Evolutionary conservation across 64 coral and sea anemone genomes (phyloP), one percentile per base, ranked within the genome.

Genomic region (Pocillopora damicornis): DNA sequence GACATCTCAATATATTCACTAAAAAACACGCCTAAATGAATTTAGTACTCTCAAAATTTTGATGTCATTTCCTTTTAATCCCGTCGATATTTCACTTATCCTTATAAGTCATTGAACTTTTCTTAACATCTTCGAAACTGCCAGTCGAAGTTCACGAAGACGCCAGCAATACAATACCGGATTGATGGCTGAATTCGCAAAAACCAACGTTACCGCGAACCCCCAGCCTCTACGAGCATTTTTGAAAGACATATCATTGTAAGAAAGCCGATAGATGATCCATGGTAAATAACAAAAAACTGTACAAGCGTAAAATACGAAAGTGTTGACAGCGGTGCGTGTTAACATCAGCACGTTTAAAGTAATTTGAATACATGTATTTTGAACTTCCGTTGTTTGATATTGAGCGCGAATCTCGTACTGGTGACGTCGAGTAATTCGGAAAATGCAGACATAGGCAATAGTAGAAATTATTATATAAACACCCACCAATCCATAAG

Each of bases 151-250:
- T 13, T 59, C 45, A 6, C 17, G 17, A 59, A n/a, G 51, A 59
- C 76, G 42, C 76, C 76, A 78, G 12, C 45, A 78, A 22, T 78
- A 78, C 51, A 78, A n/a, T 23, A 78, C n/a, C 59, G 56, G 76
- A 78, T 76, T 76, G 35, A 76, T 45, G 6, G 75, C 25, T 18
- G 75, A 76, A 35, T 76, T 76, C 75, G 45, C 45, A 18, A 56
- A 76, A 13, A 45, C 16, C 5, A 76, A 15, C 38, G 75, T 76
- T 14, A 20, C 35, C 13, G 75, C 37, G 45, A 76, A 76, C 7
- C 6, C 17, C 75, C 75, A 76, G 13, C 34, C 78, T 11, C 11
- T 59, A 34, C 11, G 61, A 23, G 25, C 17, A 35, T 62, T 11
- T 25, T 35, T 62, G 23, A 35, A 12, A 13, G 14, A 16, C 1